phyloP scores from a whole-genome alignment of 1,140 invertebrate genomes.

The Araneus ventricosus region DNA sequence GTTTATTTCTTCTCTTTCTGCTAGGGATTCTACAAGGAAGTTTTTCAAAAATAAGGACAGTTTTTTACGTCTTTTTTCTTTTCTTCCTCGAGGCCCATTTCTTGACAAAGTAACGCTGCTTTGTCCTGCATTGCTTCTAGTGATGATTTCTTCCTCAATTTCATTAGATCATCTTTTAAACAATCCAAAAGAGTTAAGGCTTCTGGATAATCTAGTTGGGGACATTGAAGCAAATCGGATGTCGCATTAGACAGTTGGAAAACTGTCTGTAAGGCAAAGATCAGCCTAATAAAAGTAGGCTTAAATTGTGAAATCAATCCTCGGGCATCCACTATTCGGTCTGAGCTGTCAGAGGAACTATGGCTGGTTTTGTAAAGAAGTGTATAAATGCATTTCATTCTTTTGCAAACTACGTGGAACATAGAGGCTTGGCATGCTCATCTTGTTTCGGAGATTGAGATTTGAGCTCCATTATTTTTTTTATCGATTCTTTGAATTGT shows the following conservation, averaged over 20 bases:
- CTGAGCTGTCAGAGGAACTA: too few relatives aligned
- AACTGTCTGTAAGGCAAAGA: not conserved
- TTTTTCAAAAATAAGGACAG: not conserved
- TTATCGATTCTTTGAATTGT: not conserved
- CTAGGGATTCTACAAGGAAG: not conserved
- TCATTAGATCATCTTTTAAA: not conserved
- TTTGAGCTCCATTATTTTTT: not conserved
- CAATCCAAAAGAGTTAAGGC: not conserved
- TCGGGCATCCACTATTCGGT: not conserved
- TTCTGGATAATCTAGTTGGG: not conserved
- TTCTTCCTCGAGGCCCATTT: not conserved
- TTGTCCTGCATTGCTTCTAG: not conserved
- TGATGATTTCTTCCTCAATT: not conserved
- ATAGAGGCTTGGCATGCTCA: too few relatives aligned
- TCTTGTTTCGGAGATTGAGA: not conserved
- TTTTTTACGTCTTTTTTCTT: not conserved
- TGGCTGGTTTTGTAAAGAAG: too few relatives aligned
- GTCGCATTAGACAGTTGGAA: not conserved
- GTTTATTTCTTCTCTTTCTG: not conserved
- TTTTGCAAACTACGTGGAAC: not conserved
- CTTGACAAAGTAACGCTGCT: not conserved
- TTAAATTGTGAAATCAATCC: not conserved
- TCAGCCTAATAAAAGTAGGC: not conserved
- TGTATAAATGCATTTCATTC: not conserved
- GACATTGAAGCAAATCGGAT: not conserved